A percentile compares a stretch with the other conserved stretches of the same genome.
phyloP scores from a whole-genome alignment of 2,888 invertebrate species.

The Ypsolopha scabrella region DNA sequence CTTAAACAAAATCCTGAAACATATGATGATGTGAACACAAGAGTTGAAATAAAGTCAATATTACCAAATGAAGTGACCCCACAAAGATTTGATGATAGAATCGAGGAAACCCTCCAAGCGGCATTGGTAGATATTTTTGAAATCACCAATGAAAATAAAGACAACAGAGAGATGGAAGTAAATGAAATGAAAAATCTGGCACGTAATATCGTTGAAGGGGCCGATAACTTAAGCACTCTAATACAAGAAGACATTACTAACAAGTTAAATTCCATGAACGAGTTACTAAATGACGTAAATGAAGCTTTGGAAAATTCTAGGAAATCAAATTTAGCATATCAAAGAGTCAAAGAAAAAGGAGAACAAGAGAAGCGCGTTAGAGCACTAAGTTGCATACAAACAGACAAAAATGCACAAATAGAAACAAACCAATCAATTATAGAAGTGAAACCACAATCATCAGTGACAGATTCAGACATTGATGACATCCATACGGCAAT shows the following conservation, averaged over 20 bases:
- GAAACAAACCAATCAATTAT: background rate
- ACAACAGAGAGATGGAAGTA: slow-evolving; percentile 42
- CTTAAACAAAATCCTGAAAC: background rate
- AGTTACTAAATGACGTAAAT: slow-evolving; percentile 55
- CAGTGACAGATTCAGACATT: slow-evolving; percentile 39
- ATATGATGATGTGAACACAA: background rate
- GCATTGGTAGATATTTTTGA: slow-evolving; percentile 40
- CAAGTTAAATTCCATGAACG: slow-evolving; percentile 61
- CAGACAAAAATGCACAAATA: background rate
- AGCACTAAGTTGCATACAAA: slow-evolving; percentile 3
- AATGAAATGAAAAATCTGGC: slow-evolving; percentile 54
- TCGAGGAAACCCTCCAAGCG: slow-evolving; percentile 40
- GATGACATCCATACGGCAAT: slow-evolving; percentile 50
- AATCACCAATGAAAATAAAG: slow-evolving; percentile 24
- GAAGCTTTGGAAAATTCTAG: slow-evolving; percentile 51
- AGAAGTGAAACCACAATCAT: background rate
- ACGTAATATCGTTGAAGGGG: slow-evolving; percentile 51
- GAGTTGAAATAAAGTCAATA: background rate
- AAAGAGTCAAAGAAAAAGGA: slow-evolving; percentile 41
- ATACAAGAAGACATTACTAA: slow-evolving; percentile 60
- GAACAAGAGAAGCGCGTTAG: slow-evolving; percentile 12
- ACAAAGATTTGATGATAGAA: slow-evolving; percentile 30
- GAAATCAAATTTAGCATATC: slow-evolving; percentile 45
- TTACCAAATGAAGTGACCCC: slow-evolving; percentile 5
- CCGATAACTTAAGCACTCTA: slow-evolving; percentile 52